Conservation (phyloP, 2,113 vertebrate genomes). For the Tragelaphus imberbis region DNA sequence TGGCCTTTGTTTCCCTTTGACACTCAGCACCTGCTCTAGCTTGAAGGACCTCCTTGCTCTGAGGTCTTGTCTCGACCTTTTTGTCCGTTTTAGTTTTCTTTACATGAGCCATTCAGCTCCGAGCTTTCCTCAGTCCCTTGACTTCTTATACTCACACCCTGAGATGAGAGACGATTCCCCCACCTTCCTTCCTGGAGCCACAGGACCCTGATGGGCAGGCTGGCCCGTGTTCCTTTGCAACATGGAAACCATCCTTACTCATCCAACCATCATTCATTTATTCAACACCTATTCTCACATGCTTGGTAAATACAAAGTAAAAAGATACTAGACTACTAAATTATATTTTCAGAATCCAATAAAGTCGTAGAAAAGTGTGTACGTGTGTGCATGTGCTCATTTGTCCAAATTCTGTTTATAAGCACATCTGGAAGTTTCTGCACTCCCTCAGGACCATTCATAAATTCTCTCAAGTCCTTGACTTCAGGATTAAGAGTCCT, state of each 20-base stretch:
- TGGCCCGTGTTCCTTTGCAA: not conserved
- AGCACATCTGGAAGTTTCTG: not conserved
- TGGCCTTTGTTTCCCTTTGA: not conserved
- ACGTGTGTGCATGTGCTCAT: accelerated
- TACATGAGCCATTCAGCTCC: not conserved
- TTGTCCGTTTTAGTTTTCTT: not conserved
- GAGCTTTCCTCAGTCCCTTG: not conserved
- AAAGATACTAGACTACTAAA: not conserved
- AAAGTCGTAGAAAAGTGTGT: not conserved
- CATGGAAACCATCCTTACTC: not conserved
- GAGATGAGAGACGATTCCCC: not conserved
- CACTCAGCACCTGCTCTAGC: not conserved
- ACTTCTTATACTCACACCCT: not conserved
- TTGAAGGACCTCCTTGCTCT: not conserved
- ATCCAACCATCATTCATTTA: not conserved
- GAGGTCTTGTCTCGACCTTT: not conserved
- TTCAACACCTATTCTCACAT: not conserved
- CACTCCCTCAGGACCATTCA: too few species aligned
- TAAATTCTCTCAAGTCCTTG: not conserved
- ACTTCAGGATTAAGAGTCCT: not conserved
- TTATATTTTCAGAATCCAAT: not conserved
- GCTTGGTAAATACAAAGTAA: not conserved
- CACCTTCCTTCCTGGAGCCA: not conserved
- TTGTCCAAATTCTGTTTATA: not conserved
- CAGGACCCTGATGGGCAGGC: not conserved